phyloP scores from a whole-genome alignment of 2,797 vertebrate species.

The Enteromius argenteus region DNA sequence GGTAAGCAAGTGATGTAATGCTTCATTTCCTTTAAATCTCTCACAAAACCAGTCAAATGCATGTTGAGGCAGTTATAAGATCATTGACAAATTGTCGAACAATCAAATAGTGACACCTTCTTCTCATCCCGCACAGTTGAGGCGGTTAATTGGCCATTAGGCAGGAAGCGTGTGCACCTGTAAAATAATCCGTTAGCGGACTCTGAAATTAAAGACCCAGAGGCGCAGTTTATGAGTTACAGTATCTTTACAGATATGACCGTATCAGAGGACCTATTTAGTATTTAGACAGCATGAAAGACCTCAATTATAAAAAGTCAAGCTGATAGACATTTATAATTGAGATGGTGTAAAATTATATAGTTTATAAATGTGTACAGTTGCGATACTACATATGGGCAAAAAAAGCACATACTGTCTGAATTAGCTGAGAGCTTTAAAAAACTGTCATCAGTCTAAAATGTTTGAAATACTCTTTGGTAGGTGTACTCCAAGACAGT shows the following conservation, averaged over 20 bases:
- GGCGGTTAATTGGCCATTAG: conserved; percentile 11
- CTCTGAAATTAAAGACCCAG: conserved; percentile 10
- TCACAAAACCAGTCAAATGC: not conserved
- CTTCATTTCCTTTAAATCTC: not conserved
- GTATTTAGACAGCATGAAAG: conserved; percentile 18
- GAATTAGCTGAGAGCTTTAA: not conserved
- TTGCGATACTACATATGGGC: not conserved
- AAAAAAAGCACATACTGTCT: not conserved
- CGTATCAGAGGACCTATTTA: conserved; percentile 20
- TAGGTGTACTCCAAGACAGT: not conserved
- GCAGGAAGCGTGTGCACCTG: not conserved
- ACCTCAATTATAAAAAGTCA: conserved; percentile 19
- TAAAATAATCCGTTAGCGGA: not conserved
- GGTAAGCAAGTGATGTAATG: not conserved
- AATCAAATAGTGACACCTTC: conserved; percentile 13
- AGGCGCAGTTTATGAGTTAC: conserved; percentile 10
- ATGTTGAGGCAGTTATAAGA: conserved; percentile 7
- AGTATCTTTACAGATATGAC: conserved; percentile 9
- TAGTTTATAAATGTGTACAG: not conserved
- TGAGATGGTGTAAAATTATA: conserved; percentile 16
- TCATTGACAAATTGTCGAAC: conserved; percentile 12
- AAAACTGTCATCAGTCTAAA: not conserved
- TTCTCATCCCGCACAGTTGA: not conserved
- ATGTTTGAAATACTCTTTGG: not conserved
- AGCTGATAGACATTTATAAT: conserved; percentile 16